Conservation (phyloP, 2,888 invertebrate genomes). For the Xylota segnis region DNA sequence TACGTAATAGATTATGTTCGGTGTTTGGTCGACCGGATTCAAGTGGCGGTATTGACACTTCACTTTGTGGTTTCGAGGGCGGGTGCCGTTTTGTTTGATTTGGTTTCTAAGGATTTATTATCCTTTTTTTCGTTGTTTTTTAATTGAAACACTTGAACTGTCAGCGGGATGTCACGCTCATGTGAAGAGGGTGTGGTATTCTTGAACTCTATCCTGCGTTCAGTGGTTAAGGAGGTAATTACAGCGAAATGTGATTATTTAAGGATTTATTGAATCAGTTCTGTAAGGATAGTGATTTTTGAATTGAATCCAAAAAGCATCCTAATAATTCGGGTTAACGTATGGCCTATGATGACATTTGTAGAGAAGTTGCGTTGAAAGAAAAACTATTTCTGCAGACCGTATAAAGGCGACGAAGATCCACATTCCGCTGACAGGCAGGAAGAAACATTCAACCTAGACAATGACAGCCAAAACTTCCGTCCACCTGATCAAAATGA, state of each 20-base stretch:
- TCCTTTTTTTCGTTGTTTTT: neutral
- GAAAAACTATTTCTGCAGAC: no score
- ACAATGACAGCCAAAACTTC: no score
- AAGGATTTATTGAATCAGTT: neutral
- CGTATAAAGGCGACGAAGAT: no score
- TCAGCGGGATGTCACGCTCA: constrained; percentile 24
- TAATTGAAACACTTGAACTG: constrained; percentile 33
- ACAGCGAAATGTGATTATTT: neutral
- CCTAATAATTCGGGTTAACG: no score
- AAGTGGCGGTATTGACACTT: constrained; percentile 22
- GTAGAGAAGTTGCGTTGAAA: no score
- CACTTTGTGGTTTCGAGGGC: constrained; percentile 16
- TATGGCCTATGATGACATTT: no score
- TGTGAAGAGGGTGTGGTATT: neutral
- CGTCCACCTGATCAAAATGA: no score
- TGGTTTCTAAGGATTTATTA: constrained; percentile 24
- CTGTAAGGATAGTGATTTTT: no score
- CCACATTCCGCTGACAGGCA: no score
- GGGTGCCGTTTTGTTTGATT: constrained; percentile 39
- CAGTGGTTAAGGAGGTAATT: neutral
- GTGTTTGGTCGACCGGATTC: constrained; percentile 30
- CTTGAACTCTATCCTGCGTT: neutral
- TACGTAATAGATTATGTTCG: constrained; percentile 46
- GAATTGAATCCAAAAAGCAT: no score
- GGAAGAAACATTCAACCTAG: no score